Percentiles rank a stretch among this genome's conserved stretches.
Evolutionary conservation across 2,113 vertebrate genomes (phyloP).

Genomic region (Paralichthys olivaceus): DNA sequence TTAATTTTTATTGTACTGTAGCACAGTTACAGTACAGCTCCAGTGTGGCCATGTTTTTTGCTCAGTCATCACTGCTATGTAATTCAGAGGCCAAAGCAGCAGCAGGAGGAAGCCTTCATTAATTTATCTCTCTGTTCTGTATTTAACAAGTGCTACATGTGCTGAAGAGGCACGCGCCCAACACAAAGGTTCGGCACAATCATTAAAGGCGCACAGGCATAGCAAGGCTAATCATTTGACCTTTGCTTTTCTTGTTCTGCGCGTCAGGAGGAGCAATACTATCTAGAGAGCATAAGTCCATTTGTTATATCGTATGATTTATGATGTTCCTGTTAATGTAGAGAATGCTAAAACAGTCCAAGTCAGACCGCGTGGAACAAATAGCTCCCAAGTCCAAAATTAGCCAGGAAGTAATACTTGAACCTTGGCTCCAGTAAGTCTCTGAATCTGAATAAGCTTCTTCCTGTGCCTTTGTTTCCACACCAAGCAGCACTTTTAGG

Average conservation of each 20-base stretch:
- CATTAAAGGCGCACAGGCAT: slow-evolving; percentile 77
- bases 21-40: slow-evolving; percentile 24
- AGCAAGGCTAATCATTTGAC: slow-evolving; percentile 81
- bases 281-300: slow-evolving; percentile 75
- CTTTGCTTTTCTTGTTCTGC: slow-evolving; percentile 78
- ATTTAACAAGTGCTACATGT: slow-evolving; percentile 80
- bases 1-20: slow-evolving; percentile 25
- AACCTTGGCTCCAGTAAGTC: slow-evolving; percentile 44
- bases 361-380: slow-evolving; percentile 72
- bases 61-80: slow-evolving; percentile 73
- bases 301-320: slow-evolving; percentile 82
- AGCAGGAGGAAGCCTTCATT: slow-evolving; percentile 76
- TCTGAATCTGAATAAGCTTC: slow-evolving; percentile 58
- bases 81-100: slow-evolving; percentile 75
- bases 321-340: slow-evolving; percentile 75
- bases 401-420: slow-evolving; percentile 63
- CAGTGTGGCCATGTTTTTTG: slow-evolving; percentile 59
- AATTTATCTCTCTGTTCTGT: slow-evolving; percentile 80
- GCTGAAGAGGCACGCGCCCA: slow-evolving; percentile 79
- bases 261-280: slow-evolving; percentile 54
- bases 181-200: slow-evolving; percentile 81
- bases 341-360: slow-evolving; percentile 74
- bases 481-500: slow-evolving; percentile 57
- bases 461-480: slow-evolving; percentile 11
- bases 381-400: slow-evolving; percentile 70